Evolutionary conservation across 2,797 vertebrate species (phyloP), one percentile per base, ranked within the genome.

Genomic region (Sebastes dallii): DNA sequence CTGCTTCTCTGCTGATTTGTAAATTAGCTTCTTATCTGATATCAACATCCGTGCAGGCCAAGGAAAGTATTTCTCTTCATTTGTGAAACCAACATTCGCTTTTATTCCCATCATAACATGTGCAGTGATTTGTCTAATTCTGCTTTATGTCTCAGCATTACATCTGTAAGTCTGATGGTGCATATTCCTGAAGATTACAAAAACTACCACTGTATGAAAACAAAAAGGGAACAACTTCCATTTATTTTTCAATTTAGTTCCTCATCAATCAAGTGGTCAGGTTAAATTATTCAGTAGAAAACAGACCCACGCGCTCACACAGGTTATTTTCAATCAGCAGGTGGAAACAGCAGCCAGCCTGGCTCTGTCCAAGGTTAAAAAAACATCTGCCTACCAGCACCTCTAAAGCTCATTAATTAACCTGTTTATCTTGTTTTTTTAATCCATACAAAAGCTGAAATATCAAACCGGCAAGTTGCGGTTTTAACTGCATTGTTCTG

Each of bases 11-110:
- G 67, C 42, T 69, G 67, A 74, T 83, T 60, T 27, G 27, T 69
- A 29, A 71, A 71, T 75, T 29, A 73, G 60, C 65, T 50, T 60
- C 14, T 75, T 81, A 27, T 72, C 62, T 73, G 14, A 69, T 68
- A 52, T n/a, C 8, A n/a, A 52, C 46, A 65, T 72, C 52, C 18
- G 9, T 52, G 14, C 18, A 36, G 13, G 36, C 52, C 7, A 42
- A 55, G 14, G 12, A 66, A 62, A 62, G 13, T 7, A 24, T 62
- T 62, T 39, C 12, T 39, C 34, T 81, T 60, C 8, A 72, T 80
- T 80, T 52, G 70, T 18, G 32, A 60, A 59, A 66, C 22, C 54
- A 62, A 62, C 56, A 62, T 81, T 80, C 71, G 18, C 36, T 58
- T 30, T 82, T 22, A 12, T 13, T 10, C 66, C 52, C 52, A 22